Percentiles rank a stretch among this genome's conserved stretches.
phyloP scores from a whole-genome alignment of 2,113 vertebrate species.

The Plectropomus leopardus region DNA sequence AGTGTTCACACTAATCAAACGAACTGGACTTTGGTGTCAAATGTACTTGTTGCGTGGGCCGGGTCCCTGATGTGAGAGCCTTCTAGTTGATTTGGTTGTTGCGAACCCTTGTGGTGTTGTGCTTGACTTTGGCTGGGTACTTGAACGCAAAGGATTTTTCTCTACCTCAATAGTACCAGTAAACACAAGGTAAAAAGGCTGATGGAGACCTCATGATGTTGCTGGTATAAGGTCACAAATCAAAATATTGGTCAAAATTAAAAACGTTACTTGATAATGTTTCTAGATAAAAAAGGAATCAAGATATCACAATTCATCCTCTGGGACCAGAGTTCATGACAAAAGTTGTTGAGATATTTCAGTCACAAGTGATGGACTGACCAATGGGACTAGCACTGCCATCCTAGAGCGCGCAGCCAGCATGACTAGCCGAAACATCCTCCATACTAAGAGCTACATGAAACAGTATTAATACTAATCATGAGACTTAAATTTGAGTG shows the following conservation, averaged over 20 bases:
- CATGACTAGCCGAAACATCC: constrained; percentile 8
- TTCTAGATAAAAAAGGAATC: too few relatives aligned
- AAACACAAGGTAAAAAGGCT: background rate
- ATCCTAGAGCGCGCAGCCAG: background rate
- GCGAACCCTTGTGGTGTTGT: background rate
- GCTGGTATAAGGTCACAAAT: too few relatives aligned
- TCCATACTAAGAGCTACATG: constrained; percentile 30
- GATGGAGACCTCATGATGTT: too few relatives aligned
- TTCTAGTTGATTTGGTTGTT: background rate
- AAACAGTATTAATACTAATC: constrained; percentile 60
- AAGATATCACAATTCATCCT: background rate
- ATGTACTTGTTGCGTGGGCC: too few relatives aligned
- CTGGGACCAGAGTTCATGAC: too few relatives aligned
- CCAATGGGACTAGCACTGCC: background rate
- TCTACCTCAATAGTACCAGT: background rate
- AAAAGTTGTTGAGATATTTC: constrained; percentile 12
- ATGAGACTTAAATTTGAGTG: constrained; percentile 61
- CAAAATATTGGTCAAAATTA: background rate
- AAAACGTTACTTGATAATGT: background rate
- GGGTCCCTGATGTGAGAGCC: too few relatives aligned
- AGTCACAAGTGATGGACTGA: background rate
- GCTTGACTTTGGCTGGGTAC: background rate
- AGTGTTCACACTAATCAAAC: too few relatives aligned
- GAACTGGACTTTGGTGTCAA: too few relatives aligned
- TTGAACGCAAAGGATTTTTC: background rate